phyloP scores from a whole-genome alignment of 1,140 invertebrate genomes.

The Apis cerana region DNA sequence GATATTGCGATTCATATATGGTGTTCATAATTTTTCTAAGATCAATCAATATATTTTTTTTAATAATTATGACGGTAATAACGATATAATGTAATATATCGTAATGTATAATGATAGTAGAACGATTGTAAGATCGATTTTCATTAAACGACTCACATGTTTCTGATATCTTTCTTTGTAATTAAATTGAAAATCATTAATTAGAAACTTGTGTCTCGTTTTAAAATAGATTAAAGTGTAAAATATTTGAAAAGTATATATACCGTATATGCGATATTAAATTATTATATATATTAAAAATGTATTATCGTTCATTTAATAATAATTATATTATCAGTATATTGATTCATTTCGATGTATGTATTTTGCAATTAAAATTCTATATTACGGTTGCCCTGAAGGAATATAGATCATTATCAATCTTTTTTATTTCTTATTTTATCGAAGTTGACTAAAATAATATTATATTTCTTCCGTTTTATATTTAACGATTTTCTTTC shows the following conservation, averaged over 20 bases:
- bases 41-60: background rate
- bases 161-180: background rate
- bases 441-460: background rate
- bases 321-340: background rate
- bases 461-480: background rate
- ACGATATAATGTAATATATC: no score
- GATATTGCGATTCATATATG: background rate
- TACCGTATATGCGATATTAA: background rate
- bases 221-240: background rate
- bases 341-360: background rate
- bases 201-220: background rate
- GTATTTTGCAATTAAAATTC: background rate
- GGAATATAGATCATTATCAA: background rate
- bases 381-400: constrained; percentile 1
- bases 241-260: background rate
- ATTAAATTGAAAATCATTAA: background rate
- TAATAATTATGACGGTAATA: background rate
- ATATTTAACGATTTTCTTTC: constrained; percentile 1
- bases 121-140: background rate
- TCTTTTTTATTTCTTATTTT: background rate
- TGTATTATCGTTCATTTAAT: background rate
- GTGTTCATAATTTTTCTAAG: background rate
- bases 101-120: no score
- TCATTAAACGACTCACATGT: background rate
- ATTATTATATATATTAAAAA: background rate